Conservation (phyloP, 1,140 invertebrate species). For the Notospermus geniculatus region DNA sequence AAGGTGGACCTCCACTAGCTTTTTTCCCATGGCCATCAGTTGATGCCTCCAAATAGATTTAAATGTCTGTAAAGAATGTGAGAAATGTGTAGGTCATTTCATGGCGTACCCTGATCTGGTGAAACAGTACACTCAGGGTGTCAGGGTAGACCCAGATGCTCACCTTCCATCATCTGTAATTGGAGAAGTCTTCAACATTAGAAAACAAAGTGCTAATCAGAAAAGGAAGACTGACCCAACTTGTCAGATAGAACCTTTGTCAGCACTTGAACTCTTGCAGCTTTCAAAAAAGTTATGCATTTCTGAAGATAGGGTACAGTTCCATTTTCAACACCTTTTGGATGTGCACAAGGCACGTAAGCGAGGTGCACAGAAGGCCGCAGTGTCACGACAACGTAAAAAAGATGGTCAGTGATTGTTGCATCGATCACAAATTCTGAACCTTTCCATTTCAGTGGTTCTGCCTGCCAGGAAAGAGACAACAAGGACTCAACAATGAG, state of each 20-base stretch:
- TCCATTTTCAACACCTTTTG: not conserved
- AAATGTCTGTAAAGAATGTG: not conserved
- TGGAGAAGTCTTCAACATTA: too few relatives aligned
- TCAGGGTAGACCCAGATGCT: slow-evolving; percentile 2
- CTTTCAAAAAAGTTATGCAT: slow-evolving; percentile 1
- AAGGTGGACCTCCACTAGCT: not conserved
- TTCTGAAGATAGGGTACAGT: not conserved
- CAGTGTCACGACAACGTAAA: too few relatives aligned
- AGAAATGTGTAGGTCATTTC: not conserved
- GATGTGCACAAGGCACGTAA: slow-evolving; percentile 6
- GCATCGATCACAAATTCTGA: too few relatives aligned
- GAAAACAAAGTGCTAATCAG: too few relatives aligned
- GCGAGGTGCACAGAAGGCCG: not conserved
- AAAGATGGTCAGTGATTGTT: too few relatives aligned
- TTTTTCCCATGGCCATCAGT: slow-evolving; percentile 6
- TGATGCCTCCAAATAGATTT: slow-evolving; percentile 3
- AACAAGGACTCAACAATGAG: too few relatives aligned
- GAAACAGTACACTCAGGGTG: slow-evolving; percentile 1
- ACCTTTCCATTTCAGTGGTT: too few relatives aligned
- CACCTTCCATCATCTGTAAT: slow-evolving; percentile 1
- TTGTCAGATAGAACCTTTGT: too few relatives aligned
- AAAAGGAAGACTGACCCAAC: too few relatives aligned
- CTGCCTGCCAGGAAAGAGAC: too few relatives aligned
- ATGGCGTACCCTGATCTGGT: not conserved
- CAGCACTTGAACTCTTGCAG: not conserved